Base-by-base conservation (phyloP, 2,113 vertebrate species). In the Gila orcuttii region DNA sequence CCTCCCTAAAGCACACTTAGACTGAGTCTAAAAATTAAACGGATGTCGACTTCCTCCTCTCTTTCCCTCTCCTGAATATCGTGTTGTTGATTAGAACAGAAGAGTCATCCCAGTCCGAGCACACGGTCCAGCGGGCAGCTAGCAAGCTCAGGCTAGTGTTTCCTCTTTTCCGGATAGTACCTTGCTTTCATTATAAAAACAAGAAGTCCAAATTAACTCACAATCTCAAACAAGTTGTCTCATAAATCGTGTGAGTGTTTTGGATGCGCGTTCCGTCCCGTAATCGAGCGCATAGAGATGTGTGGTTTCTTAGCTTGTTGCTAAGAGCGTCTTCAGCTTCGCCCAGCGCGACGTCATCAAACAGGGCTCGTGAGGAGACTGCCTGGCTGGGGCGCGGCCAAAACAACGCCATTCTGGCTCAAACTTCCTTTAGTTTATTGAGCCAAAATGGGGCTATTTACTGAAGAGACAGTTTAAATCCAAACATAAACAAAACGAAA, bases 251-350 rank as follows among this genome's bases (percentile, higher is more conserved):
- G 91, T 60, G 88, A 80, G 88, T 57, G 68, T 77, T 86, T 2
- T 81, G 5, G 23, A 88, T 2, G 6, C 8, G 77, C 77, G 85
- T 89, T 90, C 91, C 91, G 89, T 81, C 60, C 9, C 7, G 39
- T 47, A 33, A 47, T 47, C 36, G 39, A 9, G 25, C 28, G 1
- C 47, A 21, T 33, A 91, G 90, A 87, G 86, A 74, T 60, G 19
- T 86, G 88, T 76, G 82, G 84, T 89, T 88, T 69, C 75, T 89
- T 88, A 82, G 84, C 91, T 93, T 92, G 94, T 95, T 95, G 94
- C 95, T 95, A 95, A 93, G 95, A 92, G 93, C 92, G 92, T 94
- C 94, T 93, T 91, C 92, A 17, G 85, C 28, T 85, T 84, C 83
- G 76, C 81, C 73, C 36, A 25, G 82, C 89, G 31, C 68, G 45